Evolutionary conservation across 2,797 vertebrate species (phyloP), one percentile per base, ranked within the genome.

Genomic region (Odontamblyopus lacepedii): DNA sequence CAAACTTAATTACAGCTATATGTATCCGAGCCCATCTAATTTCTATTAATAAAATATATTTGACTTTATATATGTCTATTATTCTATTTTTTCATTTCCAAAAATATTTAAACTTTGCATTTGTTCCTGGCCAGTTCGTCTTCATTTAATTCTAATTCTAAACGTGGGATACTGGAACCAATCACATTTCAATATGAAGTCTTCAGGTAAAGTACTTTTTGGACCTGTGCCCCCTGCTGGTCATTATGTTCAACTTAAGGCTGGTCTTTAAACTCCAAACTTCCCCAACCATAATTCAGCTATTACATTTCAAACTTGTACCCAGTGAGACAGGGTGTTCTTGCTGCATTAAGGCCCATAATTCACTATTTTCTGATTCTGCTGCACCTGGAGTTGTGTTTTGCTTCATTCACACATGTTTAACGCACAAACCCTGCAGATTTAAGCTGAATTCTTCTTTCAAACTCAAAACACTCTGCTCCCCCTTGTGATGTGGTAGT

Each of bases 11-110:
- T 19, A 19, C 50, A 19, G 5, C 18, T 1, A 18, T 6, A 53
- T 53, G 55, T 23, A 27, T 56, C 53, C 4, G 53, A 56, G 53
- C 53, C 0, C 23, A 13, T 26, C 56, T 59, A 13, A 59, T 15
- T 59, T 59, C 56, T 59, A 59, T 59, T 11, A 59, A 59, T 59
- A 59, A 26, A 59, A 59, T 59, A 59, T 59, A 59, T n/a, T 23
- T 6, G 12, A 59, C 56, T 59, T 59, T 29, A 59, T 59, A 59
- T 59, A 29, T 0, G 4, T 59, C 56, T 59, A 26, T 59, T 12
- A 27, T 59, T 27, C 56, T 13, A 59, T 15, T 27, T 27, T 3
- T 1, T 57, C 23, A 12, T 23, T 59, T 27, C 29, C 7, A 5
- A 55, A 55, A 55, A 55, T 55, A 55, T 27, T 27, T 59, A 11